Conservation (phyloP, 2,888 invertebrate genomes). For the Limnephilus rhombicus region DNA sequence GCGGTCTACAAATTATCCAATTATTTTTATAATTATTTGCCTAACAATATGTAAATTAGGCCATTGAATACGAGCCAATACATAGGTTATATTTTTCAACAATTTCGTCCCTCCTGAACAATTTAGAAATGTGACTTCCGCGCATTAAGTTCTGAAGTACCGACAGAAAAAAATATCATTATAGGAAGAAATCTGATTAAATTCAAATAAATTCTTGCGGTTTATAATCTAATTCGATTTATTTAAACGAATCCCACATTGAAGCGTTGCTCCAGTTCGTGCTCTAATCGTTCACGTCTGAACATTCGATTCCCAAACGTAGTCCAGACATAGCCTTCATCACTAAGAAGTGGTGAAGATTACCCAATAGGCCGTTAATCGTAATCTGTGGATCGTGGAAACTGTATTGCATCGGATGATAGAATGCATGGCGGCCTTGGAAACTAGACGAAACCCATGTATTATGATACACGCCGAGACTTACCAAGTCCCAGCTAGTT, state of each 20-base stretch:
- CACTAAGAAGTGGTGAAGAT: neutral
- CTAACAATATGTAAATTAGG: too few species aligned
- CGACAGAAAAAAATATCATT: neutral
- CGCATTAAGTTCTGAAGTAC: neutral
- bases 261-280: constrained; percentile 1
- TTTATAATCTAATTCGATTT: neutral
- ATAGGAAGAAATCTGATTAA: neutral
- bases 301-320: neutral
- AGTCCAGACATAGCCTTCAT: neutral
- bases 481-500: neutral
- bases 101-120: neutral
- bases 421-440: neutral
- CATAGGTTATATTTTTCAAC: too few species aligned
- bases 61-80: too few species aligned
- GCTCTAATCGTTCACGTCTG: neutral
- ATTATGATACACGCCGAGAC: neutral
- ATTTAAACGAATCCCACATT: neutral
- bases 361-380: neutral
- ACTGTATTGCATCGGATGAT: neutral
- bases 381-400: constrained; percentile 9
- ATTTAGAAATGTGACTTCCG: neutral
- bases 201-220: neutral
- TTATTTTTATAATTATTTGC: too few species aligned
- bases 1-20: too few species aligned
- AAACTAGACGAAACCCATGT: neutral